These are phyloP conservation scores for Phoenicopterus ruber DNA, from an alignment of 2,113 vertebrate species.

Conservation along the genomic window DNA sequence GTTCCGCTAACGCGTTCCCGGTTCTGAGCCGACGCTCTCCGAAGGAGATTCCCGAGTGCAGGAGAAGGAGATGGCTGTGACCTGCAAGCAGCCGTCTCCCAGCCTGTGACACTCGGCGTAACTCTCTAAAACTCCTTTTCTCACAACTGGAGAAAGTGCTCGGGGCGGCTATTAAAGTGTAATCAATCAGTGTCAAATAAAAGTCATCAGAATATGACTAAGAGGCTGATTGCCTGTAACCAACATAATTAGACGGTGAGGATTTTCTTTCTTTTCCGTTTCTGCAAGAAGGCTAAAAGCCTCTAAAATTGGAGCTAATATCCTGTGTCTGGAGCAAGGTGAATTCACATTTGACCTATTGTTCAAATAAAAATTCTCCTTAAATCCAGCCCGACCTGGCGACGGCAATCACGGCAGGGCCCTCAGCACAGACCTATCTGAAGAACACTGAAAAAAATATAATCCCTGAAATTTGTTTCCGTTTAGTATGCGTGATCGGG, in stretches of 20 bases:
- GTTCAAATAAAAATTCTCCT: not conserved
- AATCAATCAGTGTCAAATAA: constrained; percentile 45
- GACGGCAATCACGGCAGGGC: not conserved
- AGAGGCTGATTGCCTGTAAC: constrained; percentile 20
- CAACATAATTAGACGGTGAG: not conserved
- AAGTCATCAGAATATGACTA: not conserved
- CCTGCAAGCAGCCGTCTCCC: not conserved
- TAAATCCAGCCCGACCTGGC: not conserved
- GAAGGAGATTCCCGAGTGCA: not conserved
- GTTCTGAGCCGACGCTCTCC: not conserved
- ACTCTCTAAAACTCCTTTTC: not conserved
- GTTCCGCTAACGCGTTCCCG: not conserved
- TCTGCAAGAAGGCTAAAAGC: constrained; percentile 12
- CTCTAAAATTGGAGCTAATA: not conserved
- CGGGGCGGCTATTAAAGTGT: not conserved
- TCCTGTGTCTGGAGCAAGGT: not conserved
- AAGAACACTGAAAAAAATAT: not conserved
- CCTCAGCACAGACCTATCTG: not conserved
- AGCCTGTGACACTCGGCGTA: not conserved
- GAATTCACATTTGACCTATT: not conserved
- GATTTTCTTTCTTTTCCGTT: not conserved
- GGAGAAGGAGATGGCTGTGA: not conserved
- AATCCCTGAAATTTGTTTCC: not conserved
- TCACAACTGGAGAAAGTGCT: not conserved
- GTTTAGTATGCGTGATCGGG: not conserved